Base-by-base conservation (phyloP, 1,140 invertebrate species). In the Patella vulgata region DNA sequence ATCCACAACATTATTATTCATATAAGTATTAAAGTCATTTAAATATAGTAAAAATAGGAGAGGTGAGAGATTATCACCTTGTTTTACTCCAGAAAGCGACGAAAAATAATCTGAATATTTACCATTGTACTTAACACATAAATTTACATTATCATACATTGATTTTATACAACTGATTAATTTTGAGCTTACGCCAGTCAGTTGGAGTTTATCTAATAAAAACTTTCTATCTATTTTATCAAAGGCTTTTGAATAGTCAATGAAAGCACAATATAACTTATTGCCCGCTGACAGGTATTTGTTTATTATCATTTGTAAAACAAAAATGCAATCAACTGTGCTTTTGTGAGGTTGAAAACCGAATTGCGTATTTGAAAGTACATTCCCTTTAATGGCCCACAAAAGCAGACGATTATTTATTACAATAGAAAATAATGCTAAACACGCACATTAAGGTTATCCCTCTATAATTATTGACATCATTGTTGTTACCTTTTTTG, bases 381-480 rank as follows among this genome's bases (percentile, higher is more conserved):
- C 25, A 27, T 55, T 36, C n/a, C 52, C 39, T 12, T 51, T 39
- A 25, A 51, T 57, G 0, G 43, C 43, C 58, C 64, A 66, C 1
- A 30, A 30, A 17, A 25, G 9, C 3, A 61, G 30, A 28, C 57
- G 23, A 17, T 53, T 51, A 48, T 44, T 54, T 43, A 59, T 31
- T 33, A 65, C 28, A 5, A 3, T 19, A 27, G 48, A 59, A 55
- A 59, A 65, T 47, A 54, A 28, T 44, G 2, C 43, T 27, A 36
- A 59, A 19, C 2, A 54, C 33, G 52, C 63, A 59, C 17, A 47
- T 47, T 46, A 64, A 48, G 2, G 50, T 48, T n/a, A 66, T 60
- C 17, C 51, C 57, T 48, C 43, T 31, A 25, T 55, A 66, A 42
- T 60, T 55, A 56, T 62, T 54, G 2, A 57, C 28, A 27, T 62